A percentile compares a stretch with the other conserved stretches of the same genome.
phyloP scores from a whole-genome alignment of 1,140 invertebrate species.

The Microvelia longipes region DNA sequence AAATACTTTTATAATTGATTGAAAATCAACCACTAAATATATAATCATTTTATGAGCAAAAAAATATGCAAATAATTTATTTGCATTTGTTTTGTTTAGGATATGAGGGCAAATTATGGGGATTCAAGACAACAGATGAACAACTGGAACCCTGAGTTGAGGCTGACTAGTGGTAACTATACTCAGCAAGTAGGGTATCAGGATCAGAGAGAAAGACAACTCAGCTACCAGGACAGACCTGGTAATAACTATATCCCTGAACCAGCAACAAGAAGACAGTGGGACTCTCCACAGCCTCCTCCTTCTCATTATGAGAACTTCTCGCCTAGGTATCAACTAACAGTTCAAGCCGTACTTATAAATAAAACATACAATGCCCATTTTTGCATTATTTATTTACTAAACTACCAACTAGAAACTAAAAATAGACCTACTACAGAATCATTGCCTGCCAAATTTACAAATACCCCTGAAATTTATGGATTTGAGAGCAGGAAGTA shows the following conservation, averaged over 20 bases:
- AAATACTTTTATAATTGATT: too few species aligned
- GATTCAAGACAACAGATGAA: not conserved
- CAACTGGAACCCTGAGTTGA: not conserved
- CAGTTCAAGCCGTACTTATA: not conserved
- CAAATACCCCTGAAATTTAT: too few species aligned
- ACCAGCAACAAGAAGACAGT: not conserved
- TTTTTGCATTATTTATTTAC: too few species aligned
- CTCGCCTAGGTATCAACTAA: not conserved
- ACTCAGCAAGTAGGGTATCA: not conserved
- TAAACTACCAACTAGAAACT: too few species aligned
- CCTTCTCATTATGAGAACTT: slow-evolving; percentile 7
- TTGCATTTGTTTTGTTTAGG: not conserved
- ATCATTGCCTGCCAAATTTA: too few species aligned
- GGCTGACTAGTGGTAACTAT: not conserved
- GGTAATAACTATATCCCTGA: not conserved
- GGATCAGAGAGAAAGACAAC: not conserved
- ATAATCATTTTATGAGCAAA: too few species aligned
- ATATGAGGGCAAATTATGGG: not conserved
- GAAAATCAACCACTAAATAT: too few species aligned
- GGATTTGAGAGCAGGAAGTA: too few species aligned
- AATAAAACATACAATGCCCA: too few species aligned
- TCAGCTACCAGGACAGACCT: not conserved
- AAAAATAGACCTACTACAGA: too few species aligned
- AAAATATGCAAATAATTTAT: too few species aligned
- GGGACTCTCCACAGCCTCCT: not conserved